These are phyloP conservation scores for Netelia inedita DNA, from an alignment of 2,888 invertebrate genomes.

Conservation along the genomic window DNA sequence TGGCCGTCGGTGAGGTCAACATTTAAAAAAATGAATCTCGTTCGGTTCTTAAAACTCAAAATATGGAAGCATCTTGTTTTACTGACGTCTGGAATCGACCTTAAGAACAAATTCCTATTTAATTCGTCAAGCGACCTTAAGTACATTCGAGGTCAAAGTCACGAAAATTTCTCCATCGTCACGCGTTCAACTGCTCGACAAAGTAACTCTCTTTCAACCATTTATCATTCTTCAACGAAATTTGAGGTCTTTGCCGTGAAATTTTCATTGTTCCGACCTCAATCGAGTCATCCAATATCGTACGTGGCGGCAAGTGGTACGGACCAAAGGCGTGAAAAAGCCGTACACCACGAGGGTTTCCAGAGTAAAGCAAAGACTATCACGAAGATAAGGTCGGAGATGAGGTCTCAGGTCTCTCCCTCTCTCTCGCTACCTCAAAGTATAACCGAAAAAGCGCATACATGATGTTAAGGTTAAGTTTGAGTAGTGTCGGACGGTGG, in stretches of 20 bases:
- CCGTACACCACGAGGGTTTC: not conserved
- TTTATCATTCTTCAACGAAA: too few relatives aligned
- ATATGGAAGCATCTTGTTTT: not conserved
- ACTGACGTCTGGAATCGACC: not conserved
- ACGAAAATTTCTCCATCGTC: too few relatives aligned
- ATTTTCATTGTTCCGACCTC: constrained; percentile 28
- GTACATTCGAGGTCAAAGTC: too few relatives aligned
- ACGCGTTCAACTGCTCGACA: too few relatives aligned
- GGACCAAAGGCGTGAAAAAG: constrained; percentile 16
- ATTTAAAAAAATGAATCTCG: not conserved
- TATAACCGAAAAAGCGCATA: not conserved
- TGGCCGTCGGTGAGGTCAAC: not conserved
- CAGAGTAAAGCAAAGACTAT: not conserved
- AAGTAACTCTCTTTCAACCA: too few relatives aligned
- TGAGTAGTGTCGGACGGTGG: not conserved
- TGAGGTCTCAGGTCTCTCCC: constrained; percentile 1
- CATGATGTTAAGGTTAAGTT: not conserved
- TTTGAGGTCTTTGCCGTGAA: not conserved
- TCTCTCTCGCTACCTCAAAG: not conserved
- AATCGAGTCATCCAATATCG: constrained; percentile 18
- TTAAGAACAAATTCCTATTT: too few relatives aligned
- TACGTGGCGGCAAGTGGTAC: constrained; percentile 17
- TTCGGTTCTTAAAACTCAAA: not conserved
- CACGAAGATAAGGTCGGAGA: constrained; percentile 5
- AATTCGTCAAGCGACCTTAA: too few relatives aligned